Percentiles rank a stretch among this genome's conserved stretches.
Evolutionary conservation across 2,797 vertebrate genomes (phyloP).

Genomic region (Miichthys miiuy): DNA sequence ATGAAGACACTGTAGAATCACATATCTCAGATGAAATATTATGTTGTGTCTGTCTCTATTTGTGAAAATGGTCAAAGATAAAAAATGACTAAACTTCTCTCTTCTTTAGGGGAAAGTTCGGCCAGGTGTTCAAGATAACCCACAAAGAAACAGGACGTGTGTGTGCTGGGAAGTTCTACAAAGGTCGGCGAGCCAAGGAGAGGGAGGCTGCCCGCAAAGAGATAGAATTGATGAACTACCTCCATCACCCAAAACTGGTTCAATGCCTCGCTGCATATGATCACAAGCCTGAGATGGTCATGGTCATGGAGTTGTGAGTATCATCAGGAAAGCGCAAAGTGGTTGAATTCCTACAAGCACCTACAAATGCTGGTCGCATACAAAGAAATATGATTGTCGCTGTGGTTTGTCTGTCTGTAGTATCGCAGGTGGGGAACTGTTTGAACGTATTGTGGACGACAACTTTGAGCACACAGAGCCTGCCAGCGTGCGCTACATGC

Average conservation of each 20-base stretch:
- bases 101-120: slow-evolving; percentile 88
- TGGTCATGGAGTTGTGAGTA: slow-evolving; percentile 93
- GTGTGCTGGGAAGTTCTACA: slow-evolving; percentile 91
- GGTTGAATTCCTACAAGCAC: neutral
- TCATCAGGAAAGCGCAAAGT: neutral
- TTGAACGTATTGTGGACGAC: slow-evolving; percentile 91
- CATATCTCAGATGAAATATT: neutral
- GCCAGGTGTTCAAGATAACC: slow-evolving; percentile 87
- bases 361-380: neutral
- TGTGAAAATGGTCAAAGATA: neutral
- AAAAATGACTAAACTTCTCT: neutral
- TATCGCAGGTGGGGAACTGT: slow-evolving; percentile 91
- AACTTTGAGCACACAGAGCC: slow-evolving; percentile 91
- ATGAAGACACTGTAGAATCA: neutral
- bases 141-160: slow-evolving; percentile 85
- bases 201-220: slow-evolving; percentile 84
- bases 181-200: slow-evolving; percentile 85
- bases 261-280: slow-evolving; percentile 90
- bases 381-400: neutral
- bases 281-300: slow-evolving; percentile 86
- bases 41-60: neutral
- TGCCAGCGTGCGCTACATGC: slow-evolving; percentile 86
- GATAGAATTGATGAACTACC: slow-evolving; percentile 91
- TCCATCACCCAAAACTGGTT: slow-evolving; percentile 91
- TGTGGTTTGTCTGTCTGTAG: slow-evolving; percentile 69